phyloP scores from a whole-genome alignment of 2,797 vertebrate species.

The Chelmon rostratus region DNA sequence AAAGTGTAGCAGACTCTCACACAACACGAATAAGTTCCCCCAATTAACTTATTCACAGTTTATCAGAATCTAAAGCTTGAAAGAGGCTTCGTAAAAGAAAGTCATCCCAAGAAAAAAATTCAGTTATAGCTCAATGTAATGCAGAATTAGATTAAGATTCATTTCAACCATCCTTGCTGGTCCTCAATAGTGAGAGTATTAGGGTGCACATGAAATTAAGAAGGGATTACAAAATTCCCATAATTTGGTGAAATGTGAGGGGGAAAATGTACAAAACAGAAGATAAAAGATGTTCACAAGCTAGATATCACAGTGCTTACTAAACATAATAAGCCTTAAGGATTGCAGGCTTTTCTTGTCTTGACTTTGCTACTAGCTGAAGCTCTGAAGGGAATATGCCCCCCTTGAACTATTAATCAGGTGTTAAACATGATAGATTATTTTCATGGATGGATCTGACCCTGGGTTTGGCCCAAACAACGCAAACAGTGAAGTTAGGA shows the following conservation, averaged over 20 bases:
- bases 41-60: neutral
- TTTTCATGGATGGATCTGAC: neutral
- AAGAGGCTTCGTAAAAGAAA: neutral
- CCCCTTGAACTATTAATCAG: neutral
- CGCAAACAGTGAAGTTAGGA: neutral
- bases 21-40: neutral
- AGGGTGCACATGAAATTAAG: slow-evolving; percentile 8
- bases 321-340: no score
- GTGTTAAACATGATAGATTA: neutral
- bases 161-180: slow-evolving; percentile 17
- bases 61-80: neutral
- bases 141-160: slow-evolving; percentile 4
- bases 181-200: slow-evolving; percentile 12
- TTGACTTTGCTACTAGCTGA: neutral
- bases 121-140: neutral
- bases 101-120: slow-evolving; percentile 5
- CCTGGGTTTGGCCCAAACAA: neutral
- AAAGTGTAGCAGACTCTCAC: neutral
- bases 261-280: neutral
- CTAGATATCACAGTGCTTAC: no score
- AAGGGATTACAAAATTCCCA: neutral
- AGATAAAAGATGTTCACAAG: no score
- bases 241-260: neutral
- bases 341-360: no score
- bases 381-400: neutral